These are phyloP conservation scores for Drosophila pruinosa DNA, from an alignment of 1,140 invertebrate species.

Conservation along the genomic window DNA sequence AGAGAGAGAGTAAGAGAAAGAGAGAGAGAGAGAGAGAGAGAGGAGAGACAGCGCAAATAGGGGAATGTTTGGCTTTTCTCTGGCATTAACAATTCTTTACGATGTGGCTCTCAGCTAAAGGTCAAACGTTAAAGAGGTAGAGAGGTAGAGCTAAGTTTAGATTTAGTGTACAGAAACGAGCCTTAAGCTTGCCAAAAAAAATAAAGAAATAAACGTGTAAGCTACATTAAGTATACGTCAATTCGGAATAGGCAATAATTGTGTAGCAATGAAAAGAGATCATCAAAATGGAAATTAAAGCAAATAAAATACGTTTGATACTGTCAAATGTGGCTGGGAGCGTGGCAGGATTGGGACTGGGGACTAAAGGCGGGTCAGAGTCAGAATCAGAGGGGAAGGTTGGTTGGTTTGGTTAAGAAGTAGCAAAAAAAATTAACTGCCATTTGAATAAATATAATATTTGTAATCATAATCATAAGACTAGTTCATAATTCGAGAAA, in stretches of 20 bases:
- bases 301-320: neutral
- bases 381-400: too few species aligned
- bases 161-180: slow-evolving; percentile 30
- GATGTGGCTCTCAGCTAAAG: slow-evolving; percentile 18
- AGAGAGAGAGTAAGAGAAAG: slow-evolving; percentile 1
- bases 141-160: slow-evolving; percentile 1
- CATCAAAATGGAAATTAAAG: neutral
- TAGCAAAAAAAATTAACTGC: slow-evolving; percentile 6
- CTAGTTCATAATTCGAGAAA: slow-evolving; percentile 1
- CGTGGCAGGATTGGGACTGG: neutral
- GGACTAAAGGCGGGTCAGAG: neutral
- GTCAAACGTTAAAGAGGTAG: slow-evolving; percentile 8
- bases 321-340: neutral
- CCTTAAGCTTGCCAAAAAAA: slow-evolving; percentile 5
- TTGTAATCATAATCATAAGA: slow-evolving; percentile 10
- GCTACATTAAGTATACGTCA: slow-evolving; percentile 3
- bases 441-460: neutral
- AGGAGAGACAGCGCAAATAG: slow-evolving; percentile 21
- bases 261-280: neutral
- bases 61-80: neutral
- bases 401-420: neutral
- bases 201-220: neutral
- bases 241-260: neutral
- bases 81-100: slow-evolving; percentile 19
- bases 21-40: slow-evolving; percentile 19